Conservation (phyloP, 2,888 invertebrate species). For the Cyrtodaria siliqua region DNA sequence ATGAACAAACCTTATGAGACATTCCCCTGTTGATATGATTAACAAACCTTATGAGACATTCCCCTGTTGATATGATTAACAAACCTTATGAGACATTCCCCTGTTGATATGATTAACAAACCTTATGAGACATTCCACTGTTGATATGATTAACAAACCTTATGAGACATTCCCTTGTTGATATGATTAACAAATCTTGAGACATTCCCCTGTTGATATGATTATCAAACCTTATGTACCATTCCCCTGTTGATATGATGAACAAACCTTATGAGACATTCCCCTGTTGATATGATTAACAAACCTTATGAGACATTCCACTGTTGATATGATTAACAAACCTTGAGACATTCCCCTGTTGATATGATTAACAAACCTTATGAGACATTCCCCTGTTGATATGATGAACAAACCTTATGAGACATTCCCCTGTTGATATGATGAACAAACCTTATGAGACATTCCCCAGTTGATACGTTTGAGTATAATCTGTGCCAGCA, state of each 20-base stretch:
- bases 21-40: constrained; percentile 91
- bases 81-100: not conserved
- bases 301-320: constrained; percentile 87
- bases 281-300: constrained; percentile 91
- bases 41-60: constrained; percentile 83
- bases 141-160: constrained; percentile 85
- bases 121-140: constrained; percentile 88
- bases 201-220: constrained; percentile 91
- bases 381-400: constrained; percentile 90
- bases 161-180: not conserved
- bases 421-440: constrained; percentile 91
- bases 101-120: constrained; percentile 29
- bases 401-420: constrained; percentile 84
- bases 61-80: constrained; percentile 87
- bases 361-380: constrained; percentile 25
- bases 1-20: constrained; percentile 86
- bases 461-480: constrained; percentile 91
- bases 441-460: constrained; percentile 81
- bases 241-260: constrained; percentile 88
- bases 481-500: constrained; percentile 90
- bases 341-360: constrained; percentile 46
- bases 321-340: constrained; percentile 89
- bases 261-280: constrained; percentile 85
- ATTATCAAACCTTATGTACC: constrained; percentile 81
- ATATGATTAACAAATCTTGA: constrained; percentile 64